Base-by-base conservation (phyloP, 1,140 invertebrate species). In the Apis cerana region DNA sequence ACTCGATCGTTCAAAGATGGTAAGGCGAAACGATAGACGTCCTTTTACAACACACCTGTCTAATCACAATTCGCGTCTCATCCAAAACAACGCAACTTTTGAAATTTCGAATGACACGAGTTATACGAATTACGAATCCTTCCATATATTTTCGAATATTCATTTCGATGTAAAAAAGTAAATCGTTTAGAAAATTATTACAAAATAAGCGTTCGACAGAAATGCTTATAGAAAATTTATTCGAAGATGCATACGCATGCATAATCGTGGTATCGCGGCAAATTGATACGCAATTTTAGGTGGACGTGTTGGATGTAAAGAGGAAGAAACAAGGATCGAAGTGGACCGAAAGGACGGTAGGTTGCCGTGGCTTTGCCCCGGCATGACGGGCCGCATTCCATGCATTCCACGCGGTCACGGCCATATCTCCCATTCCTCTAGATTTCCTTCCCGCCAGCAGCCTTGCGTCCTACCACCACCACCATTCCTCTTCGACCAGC, bases 371-470 rank as follows among this genome's bases (percentile, higher is more conserved):
- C 86, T 88, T 89, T 86, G 85, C 89, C 84, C 87, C 87, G 88
- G 88, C 90, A 89, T 94, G 92, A 94, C 92, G 92, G 91, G 91
- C 93, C 91, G 91, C 93, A 94, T 94, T 94, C 93, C 92, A 82
- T 19, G 83, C 91, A 92, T 94, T 90, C 93, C 93, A 82, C 86
- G 90, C 93, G 93, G 92, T 94, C 93, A 94, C 89, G 93, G 93
- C 90, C 92, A 91, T 94, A 93, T 93, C 92, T 94, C 89, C 90
- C 92, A 90, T 93, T 94, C 91, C 92, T 93, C 86, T 89, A 89
- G 90, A 92, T 92, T 89, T 90, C 85, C 76, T 85, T 86, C 84
- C 85, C 81, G 72, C 76, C 87, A 64, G 52, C 59, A 61, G 56
- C 81, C 69, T 61, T 56, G 62, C 79, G 69, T 58, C 62, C 67